Base-by-base conservation (phyloP, 2,797 vertebrate species). In the Furcifer pardalis region DNA sequence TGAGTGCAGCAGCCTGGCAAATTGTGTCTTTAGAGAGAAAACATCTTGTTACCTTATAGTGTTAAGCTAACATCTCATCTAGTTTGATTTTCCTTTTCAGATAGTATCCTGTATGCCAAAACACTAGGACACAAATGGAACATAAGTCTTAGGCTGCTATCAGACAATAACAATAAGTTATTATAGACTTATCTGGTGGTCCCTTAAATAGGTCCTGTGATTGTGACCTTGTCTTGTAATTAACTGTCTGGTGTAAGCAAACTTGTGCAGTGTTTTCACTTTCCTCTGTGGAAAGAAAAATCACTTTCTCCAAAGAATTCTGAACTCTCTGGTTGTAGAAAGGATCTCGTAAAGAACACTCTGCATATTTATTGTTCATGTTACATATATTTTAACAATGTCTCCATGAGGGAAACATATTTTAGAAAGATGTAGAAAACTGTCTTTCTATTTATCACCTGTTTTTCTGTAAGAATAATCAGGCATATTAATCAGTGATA, bases 401-500 rank as follows among this genome's bases (percentile, higher is more conserved):
- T 71, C 87, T 84, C 87, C 68, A 35, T 19, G 65, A 40, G 63
- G 66, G 52, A 89, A 49, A 72, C 7, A 37, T 44, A 78, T 86
- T 86, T 92, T 86, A 85, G 88, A 84, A 74, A 73, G 68, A 68
- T 52, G n/a, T 74, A 77, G 42, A 79, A 86, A 59, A 42, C 27
- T 78, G 81, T 59, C 73, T 82, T 32, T 65, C 23, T 85, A 44
- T 83, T 87, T 86, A 59, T 63, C 60, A 25, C 25, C 12, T 59
- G 3, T 52, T 42, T 52, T 46, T 81, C 72, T 80, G 87, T 88
- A 88, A 74, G 85, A 88, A 83, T 72, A 68, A 86, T 82, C 76
- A 77, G 84, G 89, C 75, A 79, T 88, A 92, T 37, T 5, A 86
- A 84, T 81, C 77, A 73, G 82, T 89, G 79, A 77, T 89, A 91